Conservation (phyloP, 2,797 vertebrate species). For the Podargus strigoides region DNA sequence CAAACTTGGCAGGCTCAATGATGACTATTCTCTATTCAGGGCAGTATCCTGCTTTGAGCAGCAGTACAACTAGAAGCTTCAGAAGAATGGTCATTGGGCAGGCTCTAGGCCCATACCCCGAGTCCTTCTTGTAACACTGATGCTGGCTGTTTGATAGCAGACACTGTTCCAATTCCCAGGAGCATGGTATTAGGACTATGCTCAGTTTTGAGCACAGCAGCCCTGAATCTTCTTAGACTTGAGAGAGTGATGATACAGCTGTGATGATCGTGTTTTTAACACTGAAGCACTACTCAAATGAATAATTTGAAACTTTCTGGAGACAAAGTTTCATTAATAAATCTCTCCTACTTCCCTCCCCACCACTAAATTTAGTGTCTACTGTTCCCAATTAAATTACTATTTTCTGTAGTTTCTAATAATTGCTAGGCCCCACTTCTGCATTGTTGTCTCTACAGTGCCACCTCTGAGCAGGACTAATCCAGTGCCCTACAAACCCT, state of each 20-base stretch:
- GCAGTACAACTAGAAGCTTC: background rate
- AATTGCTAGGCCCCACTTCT: background rate
- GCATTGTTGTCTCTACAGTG: background rate
- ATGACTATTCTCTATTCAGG: background rate
- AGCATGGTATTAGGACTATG: background rate
- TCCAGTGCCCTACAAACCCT: background rate
- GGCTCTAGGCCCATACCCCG: accelerated
- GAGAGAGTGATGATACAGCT: background rate
- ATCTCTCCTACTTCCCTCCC: background rate
- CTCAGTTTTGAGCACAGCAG: background rate
- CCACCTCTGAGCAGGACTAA: background rate
- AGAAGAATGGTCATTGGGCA: background rate
- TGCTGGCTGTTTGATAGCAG: background rate
- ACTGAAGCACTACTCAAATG: background rate
- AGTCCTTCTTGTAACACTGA: background rate
- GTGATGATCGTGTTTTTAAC: background rate
- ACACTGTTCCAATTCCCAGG: background rate
- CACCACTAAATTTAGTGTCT: background rate
- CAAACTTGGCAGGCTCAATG: background rate
- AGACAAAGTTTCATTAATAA: background rate
- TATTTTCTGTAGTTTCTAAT: background rate
- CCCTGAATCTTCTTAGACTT: background rate
- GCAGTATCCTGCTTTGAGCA: background rate
- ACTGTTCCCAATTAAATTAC: background rate
- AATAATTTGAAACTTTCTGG: background rate